Percentiles rank a stretch among this genome's conserved stretches.
These are phyloP conservation scores for Tetragonisca angustula DNA, from an alignment of 2,888 invertebrate species.

Conservation along the genomic window DNA sequence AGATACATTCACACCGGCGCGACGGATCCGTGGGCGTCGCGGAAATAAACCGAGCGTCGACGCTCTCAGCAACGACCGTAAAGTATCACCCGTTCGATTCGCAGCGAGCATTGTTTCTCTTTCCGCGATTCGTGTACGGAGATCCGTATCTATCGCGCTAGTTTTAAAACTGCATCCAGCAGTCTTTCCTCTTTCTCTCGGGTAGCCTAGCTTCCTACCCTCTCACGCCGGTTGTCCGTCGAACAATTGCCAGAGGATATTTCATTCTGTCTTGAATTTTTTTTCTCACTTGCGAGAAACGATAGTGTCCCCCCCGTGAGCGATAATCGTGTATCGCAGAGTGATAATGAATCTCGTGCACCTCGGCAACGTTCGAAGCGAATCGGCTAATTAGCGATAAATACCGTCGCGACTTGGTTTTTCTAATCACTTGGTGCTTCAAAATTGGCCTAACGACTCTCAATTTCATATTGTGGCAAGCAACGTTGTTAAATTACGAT, in stretches of 20 bases:
- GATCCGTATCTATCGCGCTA: neutral
- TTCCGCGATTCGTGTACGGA: conserved; percentile 9
- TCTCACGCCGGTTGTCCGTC: neutral
- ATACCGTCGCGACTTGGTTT: neutral
- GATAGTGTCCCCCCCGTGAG: neutral
- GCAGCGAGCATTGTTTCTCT: conserved; percentile 17
- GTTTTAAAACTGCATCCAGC: neutral
- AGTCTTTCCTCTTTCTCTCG: neutral
- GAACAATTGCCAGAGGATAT: neutral
- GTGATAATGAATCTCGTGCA: neutral
- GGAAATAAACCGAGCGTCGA: conserved; percentile 52
- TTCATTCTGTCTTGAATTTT: neutral
- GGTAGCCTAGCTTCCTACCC: too few species aligned
- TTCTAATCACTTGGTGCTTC: neutral
- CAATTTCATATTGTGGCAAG: too few species aligned
- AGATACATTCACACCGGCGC: conserved; percentile 23
- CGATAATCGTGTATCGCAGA: neutral
- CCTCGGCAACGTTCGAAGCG: neutral
- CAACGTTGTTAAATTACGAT: too few species aligned
- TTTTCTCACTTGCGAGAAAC: neutral
- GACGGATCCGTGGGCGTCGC: conserved; percentile 43
- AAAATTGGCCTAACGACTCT: too few species aligned
- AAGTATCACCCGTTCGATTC: conserved; percentile 29
- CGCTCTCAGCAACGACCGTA: conserved; percentile 29
- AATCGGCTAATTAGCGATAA: neutral